Percentiles rank a stretch among this genome's conserved stretches.
phyloP scores from a whole-genome alignment of 1,140 invertebrate species.

The Drosophila neocordata region DNA sequence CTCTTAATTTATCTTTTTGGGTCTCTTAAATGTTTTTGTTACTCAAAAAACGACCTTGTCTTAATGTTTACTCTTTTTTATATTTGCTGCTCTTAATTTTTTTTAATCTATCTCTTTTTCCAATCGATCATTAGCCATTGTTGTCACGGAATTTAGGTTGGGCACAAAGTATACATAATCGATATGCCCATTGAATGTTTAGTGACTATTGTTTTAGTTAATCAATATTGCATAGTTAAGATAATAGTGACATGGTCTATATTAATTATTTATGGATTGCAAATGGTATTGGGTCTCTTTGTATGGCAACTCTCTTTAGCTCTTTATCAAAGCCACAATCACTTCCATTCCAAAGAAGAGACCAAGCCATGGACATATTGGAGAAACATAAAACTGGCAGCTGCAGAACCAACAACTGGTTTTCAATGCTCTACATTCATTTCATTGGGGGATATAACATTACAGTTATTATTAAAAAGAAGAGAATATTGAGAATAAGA shows the following conservation, averaged over 20 bases:
- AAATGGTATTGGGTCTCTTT: background rate
- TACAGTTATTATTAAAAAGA: too few species aligned
- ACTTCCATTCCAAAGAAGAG: conserved; percentile 38
- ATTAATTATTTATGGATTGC: background rate
- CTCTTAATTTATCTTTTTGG: conserved; percentile 17
- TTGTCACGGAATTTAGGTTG: conserved; percentile 76
- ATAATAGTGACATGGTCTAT: conserved; percentile 12
- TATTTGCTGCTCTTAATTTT: background rate
- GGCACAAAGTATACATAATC: conserved; percentile 40
- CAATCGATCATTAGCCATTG: conserved; percentile 72
- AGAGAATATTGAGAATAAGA: too few species aligned
- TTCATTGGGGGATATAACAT: background rate
- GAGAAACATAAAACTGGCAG: conserved; percentile 58
- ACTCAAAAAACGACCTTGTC: conserved; percentile 65
- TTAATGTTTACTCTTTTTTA: conserved; percentile 27
- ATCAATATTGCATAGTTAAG: conserved; percentile 31
- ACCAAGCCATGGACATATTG: background rate
- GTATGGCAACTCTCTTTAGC: conserved; percentile 13
- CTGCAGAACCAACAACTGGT: conserved; percentile 75
- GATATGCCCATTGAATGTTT: conserved; percentile 56
- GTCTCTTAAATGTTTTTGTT: conserved; percentile 29
- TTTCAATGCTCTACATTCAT: conserved; percentile 47
- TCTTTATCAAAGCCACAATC: conserved; percentile 44
- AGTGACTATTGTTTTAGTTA: conserved; percentile 40
- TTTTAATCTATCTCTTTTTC: conserved; percentile 13